phyloP scores from a whole-genome alignment of 1,140 invertebrate genomes.

The Halictus rubicundus region DNA sequence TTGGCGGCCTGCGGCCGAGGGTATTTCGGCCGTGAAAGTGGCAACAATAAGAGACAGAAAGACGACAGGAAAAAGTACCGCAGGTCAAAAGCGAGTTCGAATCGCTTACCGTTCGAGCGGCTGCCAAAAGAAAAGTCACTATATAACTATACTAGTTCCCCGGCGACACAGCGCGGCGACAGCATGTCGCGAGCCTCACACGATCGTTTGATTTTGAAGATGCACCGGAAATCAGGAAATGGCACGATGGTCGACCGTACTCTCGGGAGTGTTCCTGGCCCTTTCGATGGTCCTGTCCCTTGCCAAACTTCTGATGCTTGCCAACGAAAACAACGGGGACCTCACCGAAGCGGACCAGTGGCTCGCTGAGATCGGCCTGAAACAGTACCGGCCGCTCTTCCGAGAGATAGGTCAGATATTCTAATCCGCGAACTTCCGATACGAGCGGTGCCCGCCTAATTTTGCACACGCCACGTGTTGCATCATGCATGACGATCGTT shows the following conservation, averaged over 20 bases:
- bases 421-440: neutral
- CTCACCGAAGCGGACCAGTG: slow-evolving; percentile 85
- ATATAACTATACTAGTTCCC: too few species aligned
- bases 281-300: slow-evolving; percentile 78
- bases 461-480: neutral
- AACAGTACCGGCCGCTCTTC: slow-evolving; percentile 85
- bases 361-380: slow-evolving; percentile 86
- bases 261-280: slow-evolving; percentile 78
- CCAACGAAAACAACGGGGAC: slow-evolving; percentile 79
- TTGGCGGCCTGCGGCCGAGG: too few species aligned
- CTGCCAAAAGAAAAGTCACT: too few species aligned
- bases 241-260: slow-evolving; percentile 79
- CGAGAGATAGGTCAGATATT: slow-evolving; percentile 84
- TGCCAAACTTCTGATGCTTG: slow-evolving; percentile 77
- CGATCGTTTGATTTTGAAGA: slow-evolving; percentile 54
- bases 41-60: too few species aligned
- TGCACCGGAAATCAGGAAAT: slow-evolving; percentile 71
- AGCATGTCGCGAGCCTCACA: neutral
- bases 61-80: too few species aligned
- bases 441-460: neutral
- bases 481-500: neutral
- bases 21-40: too few species aligned
- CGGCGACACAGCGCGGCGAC: too few species aligned
- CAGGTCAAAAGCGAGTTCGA: too few species aligned
- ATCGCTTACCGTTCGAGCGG: too few species aligned